Conservation (phyloP, 2,888 invertebrate genomes). For the Ophioninae sp. region DNA sequence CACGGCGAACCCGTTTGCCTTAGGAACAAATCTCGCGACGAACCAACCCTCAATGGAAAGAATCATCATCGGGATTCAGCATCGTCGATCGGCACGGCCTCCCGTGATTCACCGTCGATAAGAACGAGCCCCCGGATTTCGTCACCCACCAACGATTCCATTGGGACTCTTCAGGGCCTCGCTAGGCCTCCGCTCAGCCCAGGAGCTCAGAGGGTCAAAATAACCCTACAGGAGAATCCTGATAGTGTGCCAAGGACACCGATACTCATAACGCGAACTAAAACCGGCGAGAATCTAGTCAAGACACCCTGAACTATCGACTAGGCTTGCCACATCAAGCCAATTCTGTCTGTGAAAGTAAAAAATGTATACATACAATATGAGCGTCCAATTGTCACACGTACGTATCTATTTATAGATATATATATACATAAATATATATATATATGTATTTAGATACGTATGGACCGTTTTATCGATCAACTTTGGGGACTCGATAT, state of each 20-base stretch:
- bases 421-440: conserved; percentile 5
- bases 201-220: conserved; percentile 90
- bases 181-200: conserved; percentile 83
- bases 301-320: conserved; percentile 82
- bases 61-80: conserved; percentile 78
- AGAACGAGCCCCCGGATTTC: conserved; percentile 63
- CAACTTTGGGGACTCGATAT: conserved; percentile 40
- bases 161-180: conserved; percentile 50
- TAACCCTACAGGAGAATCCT: conserved; percentile 89
- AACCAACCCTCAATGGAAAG: conserved; percentile 50
- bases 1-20: conserved; percentile 37
- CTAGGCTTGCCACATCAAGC: conserved; percentile 1
- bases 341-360: conserved; percentile 43
- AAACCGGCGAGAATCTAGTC: conserved; percentile 89
- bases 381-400: not conserved
- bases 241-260: conserved; percentile 90
- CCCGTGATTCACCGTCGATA: conserved; percentile 80
- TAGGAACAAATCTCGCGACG: conserved; percentile 21
- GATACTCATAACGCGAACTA: conserved; percentile 89
- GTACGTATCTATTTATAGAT: conserved; percentile 3
- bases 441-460: conserved; percentile 5
- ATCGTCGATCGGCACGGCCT: conserved; percentile 61
- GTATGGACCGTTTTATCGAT: conserved; percentile 28
- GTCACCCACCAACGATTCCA: conserved; percentile 52
- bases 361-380: conserved; percentile 31